These are phyloP conservation scores for Drosophila punjabiensis DNA, from an alignment of 1,140 invertebrate genomes.

Conservation along the genomic window DNA sequence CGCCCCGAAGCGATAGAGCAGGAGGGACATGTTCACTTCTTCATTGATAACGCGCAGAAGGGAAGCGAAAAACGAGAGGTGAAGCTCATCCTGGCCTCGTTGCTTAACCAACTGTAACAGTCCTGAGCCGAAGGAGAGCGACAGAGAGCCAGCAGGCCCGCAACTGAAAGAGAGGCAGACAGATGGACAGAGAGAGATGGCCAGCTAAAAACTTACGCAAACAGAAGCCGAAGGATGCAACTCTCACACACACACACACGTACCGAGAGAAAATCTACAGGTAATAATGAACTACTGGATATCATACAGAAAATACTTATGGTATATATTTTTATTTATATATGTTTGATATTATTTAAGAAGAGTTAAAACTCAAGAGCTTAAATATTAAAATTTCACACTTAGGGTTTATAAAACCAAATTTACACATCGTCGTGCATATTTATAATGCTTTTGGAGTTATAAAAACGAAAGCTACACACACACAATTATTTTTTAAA, in stretches of 20 bases:
- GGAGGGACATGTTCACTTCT: constrained; percentile 54
- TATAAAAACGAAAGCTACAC: too few relatives aligned
- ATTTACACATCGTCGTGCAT: too few relatives aligned
- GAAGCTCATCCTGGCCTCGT: constrained; percentile 70
- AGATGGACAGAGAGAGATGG: background rate
- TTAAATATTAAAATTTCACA: too few relatives aligned
- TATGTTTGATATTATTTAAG: too few relatives aligned
- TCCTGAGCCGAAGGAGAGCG: constrained; percentile 18
- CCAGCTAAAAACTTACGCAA: constrained; percentile 50
- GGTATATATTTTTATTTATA: too few relatives aligned
- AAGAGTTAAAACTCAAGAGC: too few relatives aligned
- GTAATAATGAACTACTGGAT: background rate
- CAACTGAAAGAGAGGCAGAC: background rate
- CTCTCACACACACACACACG: background rate
- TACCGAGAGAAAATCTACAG: background rate
- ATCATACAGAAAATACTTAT: too few relatives aligned
- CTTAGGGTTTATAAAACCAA: too few relatives aligned
- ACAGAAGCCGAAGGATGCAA: constrained; percentile 57
- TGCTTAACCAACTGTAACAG: constrained; percentile 76
- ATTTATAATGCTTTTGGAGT: too few relatives aligned
- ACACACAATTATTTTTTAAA: too few relatives aligned
- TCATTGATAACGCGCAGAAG: constrained; percentile 46
- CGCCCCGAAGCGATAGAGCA: constrained; percentile 63
- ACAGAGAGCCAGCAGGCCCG: background rate
- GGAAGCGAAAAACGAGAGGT: constrained; percentile 6